Conservation (phyloP, 2,113 vertebrate species). For the Seriola aureovittata region DNA sequence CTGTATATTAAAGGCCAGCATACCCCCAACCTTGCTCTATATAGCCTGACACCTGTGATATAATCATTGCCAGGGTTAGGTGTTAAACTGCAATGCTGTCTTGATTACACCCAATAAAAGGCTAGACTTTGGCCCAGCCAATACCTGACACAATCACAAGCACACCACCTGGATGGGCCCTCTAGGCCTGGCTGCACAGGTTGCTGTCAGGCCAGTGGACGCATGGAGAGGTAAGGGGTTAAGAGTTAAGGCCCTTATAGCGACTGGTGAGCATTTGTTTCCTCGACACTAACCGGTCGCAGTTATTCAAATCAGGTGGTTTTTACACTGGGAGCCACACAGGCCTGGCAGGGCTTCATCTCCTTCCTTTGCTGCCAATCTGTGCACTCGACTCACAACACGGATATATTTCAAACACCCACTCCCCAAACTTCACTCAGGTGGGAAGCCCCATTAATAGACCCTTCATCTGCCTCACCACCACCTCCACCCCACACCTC, state of each 20-base stretch:
- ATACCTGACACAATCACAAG: slow-evolving; percentile 28
- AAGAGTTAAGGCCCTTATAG: background rate
- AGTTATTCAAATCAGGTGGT: slow-evolving; percentile 75
- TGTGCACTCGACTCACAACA: slow-evolving; percentile 64
- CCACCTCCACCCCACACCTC: background rate
- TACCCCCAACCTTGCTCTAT: background rate
- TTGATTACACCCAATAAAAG: slow-evolving; percentile 71
- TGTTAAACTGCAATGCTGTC: slow-evolving; percentile 27
- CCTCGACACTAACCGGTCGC: slow-evolving; percentile 28
- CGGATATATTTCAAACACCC: background rate
- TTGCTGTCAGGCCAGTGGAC: slow-evolving; percentile 5
- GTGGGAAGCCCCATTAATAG: slow-evolving; percentile 43
- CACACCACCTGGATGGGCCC: slow-evolving; percentile 10
- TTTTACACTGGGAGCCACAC: slow-evolving; percentile 20
- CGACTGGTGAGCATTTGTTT: slow-evolving; percentile 54
- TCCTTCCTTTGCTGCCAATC: slow-evolving; percentile 58
- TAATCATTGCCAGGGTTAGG: slow-evolving; percentile 62
- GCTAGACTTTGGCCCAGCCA: slow-evolving; percentile 74
- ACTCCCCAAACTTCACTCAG: slow-evolving; percentile 54
- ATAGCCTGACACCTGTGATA: slow-evolving; percentile 19
- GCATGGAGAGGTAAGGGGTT: background rate
- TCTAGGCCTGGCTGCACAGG: slow-evolving; percentile 23
- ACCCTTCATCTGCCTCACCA: background rate
- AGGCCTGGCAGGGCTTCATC: slow-evolving; percentile 34
- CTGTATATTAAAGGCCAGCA: background rate